Base-by-base conservation (phyloP, 2,888 invertebrate species). In the Tetragonula carbonaria region DNA sequence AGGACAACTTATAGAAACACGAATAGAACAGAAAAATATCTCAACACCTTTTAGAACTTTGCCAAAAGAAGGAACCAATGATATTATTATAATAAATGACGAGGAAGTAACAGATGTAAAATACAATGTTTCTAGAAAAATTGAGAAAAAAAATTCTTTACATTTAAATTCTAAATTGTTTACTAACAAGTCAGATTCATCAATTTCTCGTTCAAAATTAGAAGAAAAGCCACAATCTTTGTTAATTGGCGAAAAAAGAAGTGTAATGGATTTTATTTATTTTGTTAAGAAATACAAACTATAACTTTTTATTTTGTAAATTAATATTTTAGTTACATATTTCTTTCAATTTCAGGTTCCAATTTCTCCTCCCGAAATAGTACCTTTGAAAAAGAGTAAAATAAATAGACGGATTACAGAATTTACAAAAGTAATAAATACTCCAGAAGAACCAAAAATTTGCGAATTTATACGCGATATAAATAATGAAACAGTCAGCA, bases 391-490 rank as follows among this genome's bases (percentile, higher is more conserved):
- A 45, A 84, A 53, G 23, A 51, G 74, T 23, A 84, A 66, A 71
- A 70, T 74, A 28, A 73, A 84, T 16, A 74, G 74, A 57, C 45
- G 53, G 16, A 85, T 79, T 53, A 74, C 79, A 62, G 78, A 79
- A 53, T 85, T 67, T 63, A 63, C 63, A 23, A 74, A 57, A 67
- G n/a, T 2, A 82, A 71, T 75, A 91, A 91, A 85, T 92, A 90
- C 23, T 86, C 87, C 1, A 89, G 59, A 53, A 23, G 57, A 80
- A 16, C 38, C 80, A 13, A 91, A 89, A 85, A 82, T 87, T 65
- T 92, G 87, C 75, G 92, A 94, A 51, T 88, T 90, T 6, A 82
- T 94, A 5, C 82, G 87, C 21, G 89, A 93, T 53, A 55, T 94
- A 8, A 74, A 90, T 21, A 84, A 87, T 45, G 79, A 90, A n/a